Evolutionary conservation across 2,888 invertebrate species (phyloP), one percentile per base, ranked within the genome.

Genomic region (Phaonia tiefii): DNA sequence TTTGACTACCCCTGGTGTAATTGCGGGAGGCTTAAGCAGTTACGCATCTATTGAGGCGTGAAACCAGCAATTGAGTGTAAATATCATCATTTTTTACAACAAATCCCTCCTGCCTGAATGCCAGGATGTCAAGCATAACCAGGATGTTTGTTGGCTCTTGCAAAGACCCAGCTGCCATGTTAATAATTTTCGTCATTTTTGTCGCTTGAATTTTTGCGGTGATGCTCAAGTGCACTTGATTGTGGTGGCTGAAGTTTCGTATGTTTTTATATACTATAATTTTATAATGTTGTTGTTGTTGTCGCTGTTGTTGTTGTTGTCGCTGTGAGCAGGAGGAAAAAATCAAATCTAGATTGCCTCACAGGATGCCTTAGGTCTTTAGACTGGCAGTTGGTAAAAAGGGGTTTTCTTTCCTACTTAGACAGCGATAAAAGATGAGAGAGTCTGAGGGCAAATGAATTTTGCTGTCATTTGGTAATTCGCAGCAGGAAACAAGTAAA

Each of bases 1-100:
- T 31, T 44, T 66, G 51, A 20, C 69, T 51, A 75, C 71, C 77
- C 77, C 46, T 54, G 73, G 76, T 56, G 67, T 60, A 72, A 67
- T 79, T 66, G 46, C 46, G 79, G 76, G 39, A n/a, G 74, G 75
- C 71, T 76, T 80, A 74, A 80, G 78, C 78, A 83, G 79, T 80
- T 79, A 80, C 82, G 83, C 83, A 85, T 85, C 86, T 86, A 85
- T 85, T 87, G 85, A 88, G 85, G 89, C 89, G 86, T 88, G 85
- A 87, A 88, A 86, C 86, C 86, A 85, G 83, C 87, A 89, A 89
- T 88, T 88, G 89, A 87, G 88, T 89, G 86, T 86, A 85, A 89
- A 89, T 37, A 54, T 51, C n/a, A 54, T 42, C 31, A 8, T 8
- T 31, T 31, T 31, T 31, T 31, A 5, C 8, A 31, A 5, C 8